A percentile compares a stretch with the other conserved stretches of the same genome.
Evolutionary conservation across 2,797 vertebrate species (phyloP).

Genomic region (Carduelis carduelis): DNA sequence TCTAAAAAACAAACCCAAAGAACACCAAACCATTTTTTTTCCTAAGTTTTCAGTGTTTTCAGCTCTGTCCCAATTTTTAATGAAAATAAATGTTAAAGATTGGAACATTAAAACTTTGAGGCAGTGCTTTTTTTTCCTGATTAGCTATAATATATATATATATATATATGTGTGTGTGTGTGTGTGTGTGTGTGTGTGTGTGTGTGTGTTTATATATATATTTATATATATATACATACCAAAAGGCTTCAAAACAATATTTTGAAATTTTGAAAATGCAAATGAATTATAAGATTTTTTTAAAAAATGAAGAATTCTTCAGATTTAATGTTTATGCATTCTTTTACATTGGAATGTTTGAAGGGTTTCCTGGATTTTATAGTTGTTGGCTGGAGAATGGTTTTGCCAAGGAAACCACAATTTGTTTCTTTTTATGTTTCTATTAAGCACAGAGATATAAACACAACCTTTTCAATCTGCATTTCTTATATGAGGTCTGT

Average conservation of each 20-base stretch:
- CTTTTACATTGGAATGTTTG: background rate
- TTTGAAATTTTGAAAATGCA: background rate
- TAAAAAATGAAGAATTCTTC: background rate
- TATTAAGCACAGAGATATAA: background rate
- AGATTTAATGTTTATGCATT: background rate
- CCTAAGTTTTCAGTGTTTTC: background rate
- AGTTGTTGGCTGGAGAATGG: background rate
- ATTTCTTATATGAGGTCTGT: background rate
- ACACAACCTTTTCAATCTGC: background rate
- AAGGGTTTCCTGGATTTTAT: background rate
- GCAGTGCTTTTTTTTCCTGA: background rate
- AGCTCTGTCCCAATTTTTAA: background rate
- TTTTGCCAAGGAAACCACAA: background rate
- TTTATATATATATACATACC: background rate
- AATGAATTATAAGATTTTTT: background rate
- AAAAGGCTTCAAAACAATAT: background rate
- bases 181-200: too few species aligned
- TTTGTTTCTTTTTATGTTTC: background rate
- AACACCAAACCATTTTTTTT: rapidly evolving
- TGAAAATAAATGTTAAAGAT: background rate
- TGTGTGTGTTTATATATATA: too few species aligned
- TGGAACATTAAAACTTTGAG: background rate
- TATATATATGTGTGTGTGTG: background rate
- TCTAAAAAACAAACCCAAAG: background rate
- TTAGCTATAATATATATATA: background rate